Evolutionary conservation across 2,888 invertebrate species (phyloP).

Genomic region (Trachelus iudaicus): DNA sequence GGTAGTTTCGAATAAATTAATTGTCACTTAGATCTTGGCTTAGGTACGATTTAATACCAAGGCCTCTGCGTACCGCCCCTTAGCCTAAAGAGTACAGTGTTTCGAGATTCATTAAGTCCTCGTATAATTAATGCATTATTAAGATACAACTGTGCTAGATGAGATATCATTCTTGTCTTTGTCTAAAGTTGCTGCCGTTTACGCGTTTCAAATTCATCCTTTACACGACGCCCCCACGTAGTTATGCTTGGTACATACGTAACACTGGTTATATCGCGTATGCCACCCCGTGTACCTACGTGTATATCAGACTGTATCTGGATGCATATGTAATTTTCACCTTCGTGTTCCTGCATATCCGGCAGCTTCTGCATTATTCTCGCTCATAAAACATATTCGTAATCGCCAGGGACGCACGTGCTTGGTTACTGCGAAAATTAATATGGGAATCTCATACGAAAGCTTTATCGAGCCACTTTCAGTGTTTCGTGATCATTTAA

Average conservation of each 20-base stretch:
- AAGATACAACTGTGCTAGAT: not conserved
- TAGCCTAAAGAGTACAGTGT: not conserved
- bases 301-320: not conserved
- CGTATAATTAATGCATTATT: not conserved
- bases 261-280: not conserved
- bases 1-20: conserved; percentile 20
- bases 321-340: not conserved
- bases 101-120: not conserved
- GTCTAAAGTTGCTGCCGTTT: not conserved
- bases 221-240: not conserved
- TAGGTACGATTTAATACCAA: not conserved
- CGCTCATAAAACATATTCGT: not conserved
- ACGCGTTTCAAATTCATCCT: not conserved
- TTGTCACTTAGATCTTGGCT: conserved; percentile 16
- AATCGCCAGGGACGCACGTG: not conserved
- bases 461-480: not conserved
- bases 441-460: not conserved
- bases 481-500: not conserved
- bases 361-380: not conserved
- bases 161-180: not conserved
- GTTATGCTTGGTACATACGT: not conserved
- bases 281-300: not conserved
- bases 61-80: not conserved
- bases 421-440: not conserved
- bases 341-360: not conserved